A percentile compares a stretch with the other conserved stretches of the same genome.
These are phyloP conservation scores for Anodontia alba DNA, from an alignment of 2,888 invertebrate genomes.

Conservation along the genomic window DNA sequence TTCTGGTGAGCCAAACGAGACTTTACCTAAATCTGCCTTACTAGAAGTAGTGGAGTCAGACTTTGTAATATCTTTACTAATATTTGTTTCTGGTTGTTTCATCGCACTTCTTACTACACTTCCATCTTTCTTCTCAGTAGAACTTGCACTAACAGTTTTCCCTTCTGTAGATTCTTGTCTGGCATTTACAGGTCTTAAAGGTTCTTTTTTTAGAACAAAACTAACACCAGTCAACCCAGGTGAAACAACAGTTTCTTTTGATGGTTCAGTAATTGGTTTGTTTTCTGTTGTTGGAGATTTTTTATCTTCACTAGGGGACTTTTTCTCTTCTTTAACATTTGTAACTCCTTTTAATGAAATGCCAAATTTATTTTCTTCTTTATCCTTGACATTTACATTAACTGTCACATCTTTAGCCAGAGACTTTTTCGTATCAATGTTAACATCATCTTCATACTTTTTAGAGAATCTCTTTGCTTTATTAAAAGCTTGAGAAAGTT, in stretches of 20 bases:
- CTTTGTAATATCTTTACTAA: constrained; percentile 3
- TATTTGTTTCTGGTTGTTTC: neutral
- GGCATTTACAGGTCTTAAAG: constrained; percentile 51
- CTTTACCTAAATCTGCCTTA: neutral
- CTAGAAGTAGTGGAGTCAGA: constrained; percentile 4
- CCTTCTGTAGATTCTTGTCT: neutral
- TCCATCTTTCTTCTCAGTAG: neutral
- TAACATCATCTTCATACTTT: constrained; percentile 59
- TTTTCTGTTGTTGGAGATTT: constrained; percentile 10
- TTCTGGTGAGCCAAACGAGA: constrained; percentile 43
- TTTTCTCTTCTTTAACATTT: constrained; percentile 12
- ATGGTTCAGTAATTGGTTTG: neutral
- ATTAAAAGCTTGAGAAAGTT: constrained; percentile 67
- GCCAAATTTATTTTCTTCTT: constrained; percentile 21
- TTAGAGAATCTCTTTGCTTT: constrained; percentile 64
- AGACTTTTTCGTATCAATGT: constrained; percentile 19
- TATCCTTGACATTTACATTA: constrained; percentile 13
- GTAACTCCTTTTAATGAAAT: constrained; percentile 20
- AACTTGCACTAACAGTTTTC: neutral
- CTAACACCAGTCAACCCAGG: constrained; percentile 42
- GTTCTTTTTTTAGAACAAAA: constrained; percentile 68
- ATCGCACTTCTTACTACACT: neutral
- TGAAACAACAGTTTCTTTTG: constrained; percentile 22
- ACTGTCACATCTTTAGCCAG: neutral
- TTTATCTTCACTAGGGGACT: neutral